Conservation (phyloP, 37 sponge, comb jelly and placozoan species). For the Hormiphora californensis region DNA sequence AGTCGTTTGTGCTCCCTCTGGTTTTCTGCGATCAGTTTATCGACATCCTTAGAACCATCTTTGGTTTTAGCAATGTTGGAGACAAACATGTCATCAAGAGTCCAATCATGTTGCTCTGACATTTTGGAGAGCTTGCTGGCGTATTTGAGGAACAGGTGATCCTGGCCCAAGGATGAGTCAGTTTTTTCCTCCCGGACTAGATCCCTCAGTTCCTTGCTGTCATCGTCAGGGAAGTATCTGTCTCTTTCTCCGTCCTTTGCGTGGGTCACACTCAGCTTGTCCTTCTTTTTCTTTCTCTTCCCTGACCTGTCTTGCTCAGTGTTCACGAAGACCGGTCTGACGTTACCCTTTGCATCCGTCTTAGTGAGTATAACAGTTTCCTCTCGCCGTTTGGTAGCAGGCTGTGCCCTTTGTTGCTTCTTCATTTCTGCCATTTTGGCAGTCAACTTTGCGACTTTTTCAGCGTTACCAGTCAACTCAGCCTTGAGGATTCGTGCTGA, state of each 20-base stretch:
- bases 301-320: background rate
- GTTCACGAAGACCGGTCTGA: slow-evolving; percentile 57
- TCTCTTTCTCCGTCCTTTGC: slow-evolving; percentile 55
- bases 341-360: slow-evolving; percentile 64
- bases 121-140: slow-evolving; percentile 42
- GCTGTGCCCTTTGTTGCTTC: slow-evolving; percentile 9
- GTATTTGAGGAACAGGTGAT: slow-evolving; percentile 54
- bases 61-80: slow-evolving; percentile 50
- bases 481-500: slow-evolving; percentile 80
- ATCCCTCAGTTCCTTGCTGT: slow-evolving; percentile 58
- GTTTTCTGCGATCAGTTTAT: slow-evolving; percentile 42
- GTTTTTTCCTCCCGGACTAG: slow-evolving; percentile 54
- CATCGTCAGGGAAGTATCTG: slow-evolving; percentile 72
- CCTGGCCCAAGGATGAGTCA: slow-evolving; percentile 58
- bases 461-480: slow-evolving; percentile 74
- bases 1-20: slow-evolving; percentile 55
- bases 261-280: background rate
- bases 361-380: slow-evolving; percentile 62
- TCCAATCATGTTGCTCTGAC: slow-evolving; percentile 60
- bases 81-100: slow-evolving; percentile 79
- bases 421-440: slow-evolving; percentile 58
- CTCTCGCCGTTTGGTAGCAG: background rate
- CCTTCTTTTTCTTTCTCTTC: background rate
- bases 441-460: slow-evolving; percentile 57
- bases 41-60: slow-evolving; percentile 52